These are phyloP conservation scores for Oscheius sp. DNA, from an alignment of 1,140 invertebrate genomes.

Conservation along the genomic window DNA sequence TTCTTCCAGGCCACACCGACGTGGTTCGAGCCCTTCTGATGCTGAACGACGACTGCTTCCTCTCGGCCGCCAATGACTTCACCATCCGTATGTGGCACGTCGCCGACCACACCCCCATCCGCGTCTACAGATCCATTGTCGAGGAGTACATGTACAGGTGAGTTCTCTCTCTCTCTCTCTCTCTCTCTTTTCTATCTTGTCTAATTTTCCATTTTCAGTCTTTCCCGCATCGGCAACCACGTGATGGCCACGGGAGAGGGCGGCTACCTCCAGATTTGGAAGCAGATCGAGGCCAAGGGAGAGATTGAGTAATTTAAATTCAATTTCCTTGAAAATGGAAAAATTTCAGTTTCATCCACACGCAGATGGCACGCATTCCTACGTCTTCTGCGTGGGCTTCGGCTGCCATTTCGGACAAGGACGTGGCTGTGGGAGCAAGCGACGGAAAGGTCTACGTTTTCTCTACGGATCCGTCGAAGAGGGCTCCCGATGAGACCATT, in stretches of 20 bases:
- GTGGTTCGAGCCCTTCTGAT: conserved; percentile 78
- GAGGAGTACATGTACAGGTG: conserved; percentile 70
- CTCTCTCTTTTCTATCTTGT: conserved; percentile 52
- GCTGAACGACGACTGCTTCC: conserved; percentile 71
- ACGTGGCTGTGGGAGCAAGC: conserved; percentile 81
- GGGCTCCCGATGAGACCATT: conserved; percentile 68
- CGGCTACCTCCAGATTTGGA: conserved; percentile 80
- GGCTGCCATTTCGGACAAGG: conserved; percentile 75
- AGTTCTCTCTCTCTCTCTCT: conserved; percentile 48
- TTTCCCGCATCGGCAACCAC: conserved; percentile 6
- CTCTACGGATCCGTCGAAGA: conserved; percentile 70
- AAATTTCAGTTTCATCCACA: conserved; percentile 61
- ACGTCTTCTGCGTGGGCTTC: conserved; percentile 85
- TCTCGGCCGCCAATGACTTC: conserved; percentile 87
- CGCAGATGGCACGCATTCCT: conserved; percentile 76
- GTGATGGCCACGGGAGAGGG: conserved; percentile 82
- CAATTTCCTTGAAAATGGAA: not conserved
- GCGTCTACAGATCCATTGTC: conserved; percentile 76
- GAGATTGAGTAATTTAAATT: not conserved
- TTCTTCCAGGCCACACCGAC: conserved; percentile 75
- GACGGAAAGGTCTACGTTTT: conserved; percentile 84
- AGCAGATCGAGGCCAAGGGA: conserved; percentile 63
- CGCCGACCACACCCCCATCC: conserved; percentile 69
- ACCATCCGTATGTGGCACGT: conserved; percentile 77
- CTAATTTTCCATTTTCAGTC: not conserved